Evolutionary conservation across 2,888 invertebrate species (phyloP), one percentile per base, ranked within the genome.

Genomic region (Unio pictorum): DNA sequence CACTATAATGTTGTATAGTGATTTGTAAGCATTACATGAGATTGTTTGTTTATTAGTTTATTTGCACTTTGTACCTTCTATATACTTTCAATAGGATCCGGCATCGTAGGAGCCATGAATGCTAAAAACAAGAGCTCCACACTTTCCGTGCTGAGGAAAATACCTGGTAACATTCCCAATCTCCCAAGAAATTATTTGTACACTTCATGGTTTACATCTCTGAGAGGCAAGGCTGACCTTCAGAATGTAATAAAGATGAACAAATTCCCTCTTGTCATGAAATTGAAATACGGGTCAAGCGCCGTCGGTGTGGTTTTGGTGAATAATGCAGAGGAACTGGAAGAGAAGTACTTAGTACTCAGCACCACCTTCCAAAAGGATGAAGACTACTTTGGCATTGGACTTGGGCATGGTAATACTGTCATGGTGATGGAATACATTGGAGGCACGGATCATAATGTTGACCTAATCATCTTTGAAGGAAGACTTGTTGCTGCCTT

Each of bases 201-300:
- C 65, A 62, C 81, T 2, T 72, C 72, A 4, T 74, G 74, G 15
- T 66, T 72, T 20, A 61, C 59, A 20, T 72, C 58, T 15, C 69
- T 84, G 1, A 64, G 64, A 4, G 55, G 54, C 7, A 57, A 59
- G 18, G 64, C 62, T 1, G 79, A 81, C 30, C 69, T 81, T 34
- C 59, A 64, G 0, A 28, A 67, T 11, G 74, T 73, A 1, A 45
- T 15, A 45, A 45, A 45, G 15, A 15, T 45, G 45, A 1, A 3
- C 3, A 28, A 62, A 18, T 70, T 78, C 34, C 84, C 83, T 0
- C 79, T 76, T 17, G 70, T 84, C 15, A 62, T 84, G 54, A 84
- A 84, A 55, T 72, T 82, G 54, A 82, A 83, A 55, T 81, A 81
- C 45, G 84, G 83, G 0, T 83, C 84, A 0, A 81, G 83, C 58